Conservation (phyloP, 2,888 invertebrate species). For the Andrena fulva region DNA sequence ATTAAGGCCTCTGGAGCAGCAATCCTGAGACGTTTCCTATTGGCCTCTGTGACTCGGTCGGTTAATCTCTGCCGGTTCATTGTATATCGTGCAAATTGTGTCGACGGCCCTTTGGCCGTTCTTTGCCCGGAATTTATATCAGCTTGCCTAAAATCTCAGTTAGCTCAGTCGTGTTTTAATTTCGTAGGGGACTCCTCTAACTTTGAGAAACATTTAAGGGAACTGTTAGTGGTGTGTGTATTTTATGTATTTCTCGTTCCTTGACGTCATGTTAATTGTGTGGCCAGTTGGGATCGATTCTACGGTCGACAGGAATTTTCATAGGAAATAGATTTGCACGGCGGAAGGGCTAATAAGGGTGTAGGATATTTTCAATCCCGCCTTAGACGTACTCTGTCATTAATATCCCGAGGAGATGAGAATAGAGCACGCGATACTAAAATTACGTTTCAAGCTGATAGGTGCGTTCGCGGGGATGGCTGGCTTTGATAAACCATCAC, state of each 20-base stretch:
- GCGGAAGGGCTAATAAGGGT: neutral
- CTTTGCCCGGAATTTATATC: too few species aligned
- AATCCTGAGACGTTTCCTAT: conserved; percentile 1
- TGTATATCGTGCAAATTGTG: neutral
- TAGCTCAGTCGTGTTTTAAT: too few species aligned
- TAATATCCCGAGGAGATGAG: conserved; percentile 2
- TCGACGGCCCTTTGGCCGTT: too few species aligned
- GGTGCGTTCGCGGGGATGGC: neutral
- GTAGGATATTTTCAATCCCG: neutral
- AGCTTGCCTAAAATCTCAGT: too few species aligned
- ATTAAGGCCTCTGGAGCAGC: conserved; percentile 6
- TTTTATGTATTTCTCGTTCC: too few species aligned
- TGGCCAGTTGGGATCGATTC: too few species aligned
- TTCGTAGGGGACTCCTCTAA: too few species aligned
- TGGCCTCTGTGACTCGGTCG: neutral
- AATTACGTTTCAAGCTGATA: conserved; percentile 33
- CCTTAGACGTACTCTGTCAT: neutral
- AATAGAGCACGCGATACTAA: neutral
- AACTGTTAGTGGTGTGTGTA: too few species aligned
- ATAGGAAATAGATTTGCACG: too few species aligned
- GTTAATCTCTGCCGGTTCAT: conserved; percentile 6
- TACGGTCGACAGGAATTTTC: too few species aligned
- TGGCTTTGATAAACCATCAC: conserved; percentile 43
- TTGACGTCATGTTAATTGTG: too few species aligned
- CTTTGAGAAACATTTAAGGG: too few species aligned